Conservation (phyloP, 2,888 invertebrate genomes). For the Tineola bisselliella region DNA sequence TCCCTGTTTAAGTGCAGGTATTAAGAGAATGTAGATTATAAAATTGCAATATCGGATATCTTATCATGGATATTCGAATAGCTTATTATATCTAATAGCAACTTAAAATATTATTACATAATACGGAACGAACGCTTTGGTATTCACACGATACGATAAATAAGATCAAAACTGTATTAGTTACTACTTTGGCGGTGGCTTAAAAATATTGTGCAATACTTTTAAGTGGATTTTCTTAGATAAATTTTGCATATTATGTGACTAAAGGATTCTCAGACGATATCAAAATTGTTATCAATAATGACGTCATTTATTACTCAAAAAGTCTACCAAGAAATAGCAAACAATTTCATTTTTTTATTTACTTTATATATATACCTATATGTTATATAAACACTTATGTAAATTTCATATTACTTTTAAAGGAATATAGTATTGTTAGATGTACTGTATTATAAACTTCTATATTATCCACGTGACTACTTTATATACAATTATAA, state of each 20-base stretch:
- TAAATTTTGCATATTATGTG: background rate
- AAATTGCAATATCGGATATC: background rate
- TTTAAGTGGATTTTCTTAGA: background rate
- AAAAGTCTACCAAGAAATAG: background rate
- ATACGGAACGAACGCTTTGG: background rate
- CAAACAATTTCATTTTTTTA: background rate
- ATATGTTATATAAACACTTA: too few relatives aligned
- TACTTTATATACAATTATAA: too few relatives aligned
- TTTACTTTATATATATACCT: too few relatives aligned
- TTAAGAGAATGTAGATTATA: background rate
- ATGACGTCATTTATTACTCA: background rate
- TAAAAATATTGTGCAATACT: background rate
- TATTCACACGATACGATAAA: background rate
- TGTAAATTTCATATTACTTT: too few relatives aligned
- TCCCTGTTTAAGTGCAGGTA: background rate
- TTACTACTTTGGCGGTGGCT: background rate
- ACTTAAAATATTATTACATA: background rate
- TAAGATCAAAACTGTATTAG: background rate
- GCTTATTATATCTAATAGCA: background rate
- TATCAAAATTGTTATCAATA: background rate
- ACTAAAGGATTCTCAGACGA: conserved; percentile 1
- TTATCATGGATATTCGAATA: background rate
- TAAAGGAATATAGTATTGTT: too few relatives aligned
- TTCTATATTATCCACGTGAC: too few relatives aligned
- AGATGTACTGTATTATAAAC: too few relatives aligned